Percentiles rank a stretch among this genome's conserved stretches.
These are phyloP conservation scores for Drosophila punjabiensis DNA, from an alignment of 1,140 invertebrate species.

Conservation along the genomic window DNA sequence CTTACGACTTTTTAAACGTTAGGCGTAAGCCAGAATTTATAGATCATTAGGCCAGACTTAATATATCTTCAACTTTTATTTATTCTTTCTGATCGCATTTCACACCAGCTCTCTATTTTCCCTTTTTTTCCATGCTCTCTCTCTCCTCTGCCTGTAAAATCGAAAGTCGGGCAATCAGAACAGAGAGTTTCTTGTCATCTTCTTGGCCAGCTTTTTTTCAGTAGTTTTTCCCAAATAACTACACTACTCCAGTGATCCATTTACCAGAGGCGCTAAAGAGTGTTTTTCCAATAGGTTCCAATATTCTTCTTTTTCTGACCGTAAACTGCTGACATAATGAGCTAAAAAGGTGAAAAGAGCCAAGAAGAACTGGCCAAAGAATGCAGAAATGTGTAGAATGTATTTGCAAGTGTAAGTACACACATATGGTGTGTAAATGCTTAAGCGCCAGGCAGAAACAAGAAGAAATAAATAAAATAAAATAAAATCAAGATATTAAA, in stretches of 20 bases:
- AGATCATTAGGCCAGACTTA: not conserved
- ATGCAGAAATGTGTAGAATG: not conserved
- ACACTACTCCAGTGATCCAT: constrained; percentile 35
- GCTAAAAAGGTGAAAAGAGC: constrained; percentile 30
- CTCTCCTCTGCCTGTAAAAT: constrained; percentile 16
- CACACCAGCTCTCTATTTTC: constrained; percentile 25
- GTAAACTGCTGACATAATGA: constrained; percentile 67
- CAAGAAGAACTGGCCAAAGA: not conserved
- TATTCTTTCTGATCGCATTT: constrained; percentile 24
- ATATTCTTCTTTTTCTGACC: constrained; percentile 28
- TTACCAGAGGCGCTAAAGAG: constrained; percentile 8
- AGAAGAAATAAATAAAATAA: not conserved
- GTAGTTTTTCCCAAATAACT: constrained; percentile 3
- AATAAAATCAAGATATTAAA: constrained; percentile 22
- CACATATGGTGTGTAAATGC: not conserved
- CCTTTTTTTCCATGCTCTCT: not conserved
- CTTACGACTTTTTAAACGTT: not conserved
- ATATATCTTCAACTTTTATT: constrained; percentile 1
- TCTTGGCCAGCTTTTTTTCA: constrained; percentile 13
- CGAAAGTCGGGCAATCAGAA: constrained; percentile 31
- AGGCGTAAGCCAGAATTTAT: not conserved
- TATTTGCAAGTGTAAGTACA: not conserved
- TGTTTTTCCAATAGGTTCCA: too few species aligned
- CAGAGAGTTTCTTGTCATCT: constrained; percentile 38
- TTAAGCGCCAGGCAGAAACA: not conserved